Conservation (phyloP, 2,113 vertebrate genomes). For the Tapirus terrestris region DNA sequence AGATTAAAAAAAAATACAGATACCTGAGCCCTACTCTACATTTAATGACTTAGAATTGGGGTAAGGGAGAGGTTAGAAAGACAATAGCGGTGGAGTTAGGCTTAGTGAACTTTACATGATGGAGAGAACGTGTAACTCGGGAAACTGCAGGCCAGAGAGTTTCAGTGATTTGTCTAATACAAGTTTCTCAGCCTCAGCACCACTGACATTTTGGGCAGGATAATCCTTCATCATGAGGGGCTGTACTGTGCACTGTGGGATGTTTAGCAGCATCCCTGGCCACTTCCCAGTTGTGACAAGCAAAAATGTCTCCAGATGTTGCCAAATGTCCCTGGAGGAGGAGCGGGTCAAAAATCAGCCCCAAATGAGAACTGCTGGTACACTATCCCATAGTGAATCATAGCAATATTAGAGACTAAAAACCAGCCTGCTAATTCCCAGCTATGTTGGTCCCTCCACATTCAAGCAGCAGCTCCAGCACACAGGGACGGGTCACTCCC, state of each 20-base stretch:
- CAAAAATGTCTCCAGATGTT: neutral
- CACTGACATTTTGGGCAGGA: neutral
- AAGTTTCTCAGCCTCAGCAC: neutral
- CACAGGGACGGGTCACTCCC: neutral
- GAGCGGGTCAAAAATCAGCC: neutral
- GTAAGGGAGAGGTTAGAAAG: neutral
- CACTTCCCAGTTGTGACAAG: neutral
- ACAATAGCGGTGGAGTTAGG: neutral
- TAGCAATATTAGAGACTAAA: neutral
- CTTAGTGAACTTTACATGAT: neutral
- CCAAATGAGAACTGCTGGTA: neutral
- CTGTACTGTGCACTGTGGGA: neutral
- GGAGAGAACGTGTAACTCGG: neutral
- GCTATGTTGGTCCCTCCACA: neutral
- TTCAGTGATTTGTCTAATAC: neutral
- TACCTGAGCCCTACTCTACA: neutral
- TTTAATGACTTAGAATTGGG: neutral
- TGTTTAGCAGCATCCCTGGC: neutral
- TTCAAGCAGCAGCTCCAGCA: neutral
- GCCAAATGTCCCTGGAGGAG: neutral
- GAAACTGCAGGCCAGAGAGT: neutral
- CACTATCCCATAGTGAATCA: neutral
- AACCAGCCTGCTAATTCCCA: neutral
- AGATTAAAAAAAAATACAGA: neutral
- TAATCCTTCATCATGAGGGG: neutral